Evolutionary conservation across 2,797 vertebrate genomes (phyloP), one percentile per base, ranked within the genome.

Genomic region (Tympanoctomys barrerae): DNA sequence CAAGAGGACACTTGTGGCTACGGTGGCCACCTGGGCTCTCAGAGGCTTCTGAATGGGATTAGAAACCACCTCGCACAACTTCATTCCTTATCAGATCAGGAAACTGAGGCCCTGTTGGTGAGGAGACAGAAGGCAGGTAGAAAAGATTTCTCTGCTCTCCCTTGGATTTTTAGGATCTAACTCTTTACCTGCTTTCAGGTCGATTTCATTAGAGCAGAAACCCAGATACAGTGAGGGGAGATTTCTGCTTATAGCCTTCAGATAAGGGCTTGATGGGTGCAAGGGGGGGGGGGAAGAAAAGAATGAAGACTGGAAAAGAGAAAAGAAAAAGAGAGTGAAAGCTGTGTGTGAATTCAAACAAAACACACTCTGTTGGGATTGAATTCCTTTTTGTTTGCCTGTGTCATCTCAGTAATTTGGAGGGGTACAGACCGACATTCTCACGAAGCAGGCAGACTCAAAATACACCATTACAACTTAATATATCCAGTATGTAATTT

Each of bases 401-500:
- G 46, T 94, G 93, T 91, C 94, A 9, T 88, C 78, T 96, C 94
- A 91, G 93, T 46, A 61, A 54, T 94, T 97, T 92, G 57, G 62
- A 89, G 97, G 81, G 85, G 87, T 90, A 91, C 83, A 31, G 85
- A 33, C 78, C 49, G 39, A 92, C 42, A 66, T 91, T 97, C 97
- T 98, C 98, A 97, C 31, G 78, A 94, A 97, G 82, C 80, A 96
- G 97, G 89, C 90, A 64, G 83, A 91, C 86, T 97, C 96, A 98
- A 98, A 98, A 99, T 97, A 98, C 98, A 99, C 99, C 98, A 98
- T 98, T 98, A 98, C 98, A 96, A 90, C 98, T 98, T 99, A 95
- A 98, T 98, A 98, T 97, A 99, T 99, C 99, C 98, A 98, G 98
- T 99, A 99, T 99, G 99, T 99, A 99, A 99, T 99, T 98, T 99